Evolutionary conservation across 2,888 invertebrate species (phyloP).

Genomic region (Dryobota labecula): DNA sequence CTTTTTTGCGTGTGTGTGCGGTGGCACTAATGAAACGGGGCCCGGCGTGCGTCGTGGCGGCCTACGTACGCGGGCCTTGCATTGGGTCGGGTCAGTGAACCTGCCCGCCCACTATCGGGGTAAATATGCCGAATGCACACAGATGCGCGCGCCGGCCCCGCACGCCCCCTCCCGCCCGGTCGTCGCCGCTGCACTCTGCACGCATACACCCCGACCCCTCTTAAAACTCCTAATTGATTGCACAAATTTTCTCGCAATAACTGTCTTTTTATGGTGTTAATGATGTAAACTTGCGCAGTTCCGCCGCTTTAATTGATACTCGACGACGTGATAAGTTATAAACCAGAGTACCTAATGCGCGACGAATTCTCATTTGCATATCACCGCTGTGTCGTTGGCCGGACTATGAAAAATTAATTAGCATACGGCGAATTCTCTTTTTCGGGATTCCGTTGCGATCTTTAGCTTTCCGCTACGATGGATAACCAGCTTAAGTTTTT

Average conservation of each 20-base stretch:
- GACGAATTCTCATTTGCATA: constrained; percentile 78
- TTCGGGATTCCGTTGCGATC: constrained; percentile 68
- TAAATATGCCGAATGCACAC: constrained; percentile 91
- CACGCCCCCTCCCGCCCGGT: constrained; percentile 74
- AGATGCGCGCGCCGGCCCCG: constrained; percentile 88
- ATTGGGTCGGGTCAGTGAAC: constrained; percentile 90
- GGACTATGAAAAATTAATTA: constrained; percentile 84
- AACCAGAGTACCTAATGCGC: constrained; percentile 74
- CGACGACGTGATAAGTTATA: constrained; percentile 78
- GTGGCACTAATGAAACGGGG: constrained; percentile 87
- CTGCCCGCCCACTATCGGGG: constrained; percentile 90
- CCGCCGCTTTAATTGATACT: constrained; percentile 86
- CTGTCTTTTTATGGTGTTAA: constrained; percentile 90
- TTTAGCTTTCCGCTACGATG: constrained; percentile 37
- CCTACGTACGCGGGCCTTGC: constrained; percentile 89
- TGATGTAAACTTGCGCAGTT: constrained; percentile 89
- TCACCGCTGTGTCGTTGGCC: constrained; percentile 75
- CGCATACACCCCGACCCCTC: constrained; percentile 84
- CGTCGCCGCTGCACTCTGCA: constrained; percentile 85
- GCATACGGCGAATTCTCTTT: constrained; percentile 74
- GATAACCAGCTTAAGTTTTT: constrained; percentile 22
- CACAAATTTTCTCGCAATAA: constrained; percentile 90
- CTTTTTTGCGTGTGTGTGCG: constrained; percentile 82
- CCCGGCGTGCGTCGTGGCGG: constrained; percentile 83
- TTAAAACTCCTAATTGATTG: constrained; percentile 90